Conservation (phyloP, 2,113 vertebrate species). For the Chloropsis hardwickii region DNA sequence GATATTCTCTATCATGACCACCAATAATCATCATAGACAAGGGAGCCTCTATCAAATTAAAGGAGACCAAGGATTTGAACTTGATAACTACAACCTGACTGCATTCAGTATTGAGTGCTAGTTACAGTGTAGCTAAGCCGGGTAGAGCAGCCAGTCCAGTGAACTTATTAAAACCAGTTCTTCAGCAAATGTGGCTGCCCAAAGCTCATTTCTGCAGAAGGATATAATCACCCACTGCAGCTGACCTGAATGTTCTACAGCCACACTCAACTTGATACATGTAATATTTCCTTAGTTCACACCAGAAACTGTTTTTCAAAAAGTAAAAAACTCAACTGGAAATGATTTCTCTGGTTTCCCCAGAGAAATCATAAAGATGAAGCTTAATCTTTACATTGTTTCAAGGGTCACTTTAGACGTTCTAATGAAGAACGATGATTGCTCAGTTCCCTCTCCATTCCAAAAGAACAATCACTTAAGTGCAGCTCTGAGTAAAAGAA, state of each 20-base stretch:
- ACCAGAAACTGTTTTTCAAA: neutral
- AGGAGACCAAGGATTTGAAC: neutral
- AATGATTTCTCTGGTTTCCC: neutral
- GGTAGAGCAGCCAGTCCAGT: neutral
- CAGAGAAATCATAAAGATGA: neutral
- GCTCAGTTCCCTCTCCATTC: neutral
- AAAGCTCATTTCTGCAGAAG: neutral
- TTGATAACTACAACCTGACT: neutral
- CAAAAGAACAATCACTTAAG: neutral
- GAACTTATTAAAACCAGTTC: neutral
- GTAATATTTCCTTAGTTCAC: neutral
- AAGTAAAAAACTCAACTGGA: neutral
- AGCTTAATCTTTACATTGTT: neutral
- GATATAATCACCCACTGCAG: neutral
- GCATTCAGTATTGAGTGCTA: neutral
- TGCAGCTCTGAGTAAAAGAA: neutral
- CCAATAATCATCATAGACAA: neutral
- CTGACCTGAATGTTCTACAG: neutral
- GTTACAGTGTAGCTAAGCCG: neutral
- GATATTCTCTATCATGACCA: neutral
- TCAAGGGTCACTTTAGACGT: conserved; percentile 9
- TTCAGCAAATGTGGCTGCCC: neutral
- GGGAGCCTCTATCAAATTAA: neutral
- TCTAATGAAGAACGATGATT: conserved; percentile 14
- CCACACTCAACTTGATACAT: neutral